phyloP scores from a whole-genome alignment of 2,113 vertebrate genomes.

The Lepus europaeus region DNA sequence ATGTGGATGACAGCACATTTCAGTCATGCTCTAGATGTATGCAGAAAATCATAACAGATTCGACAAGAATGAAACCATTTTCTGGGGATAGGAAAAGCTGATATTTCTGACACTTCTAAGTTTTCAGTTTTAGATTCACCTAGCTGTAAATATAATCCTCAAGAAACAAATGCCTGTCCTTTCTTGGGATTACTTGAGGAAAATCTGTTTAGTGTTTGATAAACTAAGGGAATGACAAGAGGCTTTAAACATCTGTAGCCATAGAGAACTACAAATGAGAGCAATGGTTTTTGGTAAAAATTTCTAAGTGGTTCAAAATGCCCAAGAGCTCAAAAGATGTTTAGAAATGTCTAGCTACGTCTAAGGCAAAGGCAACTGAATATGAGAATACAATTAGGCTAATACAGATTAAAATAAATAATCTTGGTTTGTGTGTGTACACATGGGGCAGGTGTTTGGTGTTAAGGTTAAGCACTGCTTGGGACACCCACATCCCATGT shows the following conservation, averaged over 20 bases:
- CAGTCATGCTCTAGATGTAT: not conserved
- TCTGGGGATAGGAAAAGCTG: not conserved
- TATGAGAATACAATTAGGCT: not conserved
- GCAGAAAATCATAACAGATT: constrained; percentile 36
- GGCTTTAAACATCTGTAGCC: not conserved
- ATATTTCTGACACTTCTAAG: constrained; percentile 39
- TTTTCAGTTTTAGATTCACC: constrained; percentile 44
- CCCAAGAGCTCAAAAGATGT: not conserved
- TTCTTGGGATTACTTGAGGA: constrained; percentile 40
- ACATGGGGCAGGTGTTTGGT: not conserved
- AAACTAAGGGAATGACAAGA: constrained; percentile 36
- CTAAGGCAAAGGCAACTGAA: not conserved
- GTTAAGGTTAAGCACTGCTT: no score
- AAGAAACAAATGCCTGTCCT: constrained; percentile 49
- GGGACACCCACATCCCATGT: no score
- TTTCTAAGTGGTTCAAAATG: constrained; percentile 10
- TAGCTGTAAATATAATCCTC: constrained; percentile 41
- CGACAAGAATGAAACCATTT: not conserved
- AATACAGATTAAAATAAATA: not conserved
- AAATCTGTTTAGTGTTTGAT: constrained; percentile 57
- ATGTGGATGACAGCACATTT: not conserved
- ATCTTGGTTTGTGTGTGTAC: not conserved
- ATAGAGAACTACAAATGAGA: constrained; percentile 16
- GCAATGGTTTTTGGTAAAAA: constrained; percentile 36
- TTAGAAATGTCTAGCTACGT: constrained; percentile 33